phyloP scores from a whole-genome alignment of 1,140 invertebrate species.

The Chrysomallon squamiferum region DNA sequence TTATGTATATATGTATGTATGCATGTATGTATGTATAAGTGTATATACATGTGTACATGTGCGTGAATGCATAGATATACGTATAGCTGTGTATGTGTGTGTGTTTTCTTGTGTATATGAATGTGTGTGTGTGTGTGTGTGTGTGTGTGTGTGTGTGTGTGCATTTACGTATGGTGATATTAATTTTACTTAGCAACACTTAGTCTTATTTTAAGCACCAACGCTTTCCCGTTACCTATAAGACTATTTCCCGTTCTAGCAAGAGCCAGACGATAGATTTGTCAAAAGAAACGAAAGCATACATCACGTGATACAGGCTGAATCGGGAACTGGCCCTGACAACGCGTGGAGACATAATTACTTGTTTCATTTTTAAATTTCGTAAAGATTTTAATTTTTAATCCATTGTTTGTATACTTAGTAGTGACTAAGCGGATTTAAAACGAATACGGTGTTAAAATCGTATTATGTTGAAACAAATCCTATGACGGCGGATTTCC shows the following conservation, averaged over 20 bases:
- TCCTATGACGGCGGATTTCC: too few species aligned
- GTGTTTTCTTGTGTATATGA: neutral
- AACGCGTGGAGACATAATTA: neutral
- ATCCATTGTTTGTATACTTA: too few species aligned
- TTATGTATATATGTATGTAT: neutral
- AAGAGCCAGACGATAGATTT: neutral
- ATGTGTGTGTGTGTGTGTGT: neutral
- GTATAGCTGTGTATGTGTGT: neutral
- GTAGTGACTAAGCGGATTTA: too few species aligned
- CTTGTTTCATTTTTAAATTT: neutral
- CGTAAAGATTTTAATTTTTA: too few species aligned
- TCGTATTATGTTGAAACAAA: too few species aligned
- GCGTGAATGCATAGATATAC: neutral
- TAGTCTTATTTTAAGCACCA: neutral
- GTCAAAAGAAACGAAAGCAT: neutral
- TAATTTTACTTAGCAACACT: neutral
- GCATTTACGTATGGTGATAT: neutral
- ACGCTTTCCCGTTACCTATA: neutral
- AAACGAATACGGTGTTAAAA: too few species aligned
- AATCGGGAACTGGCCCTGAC: neutral
- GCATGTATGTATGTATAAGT: conserved; percentile 6
- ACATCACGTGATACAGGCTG: neutral
- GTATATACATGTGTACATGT: conserved; percentile 3
- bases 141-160: neutral
- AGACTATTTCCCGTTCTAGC: neutral